These are phyloP conservation scores for Sturmia bella DNA, from an alignment of 2,888 invertebrate species.

Conservation along the genomic window DNA sequence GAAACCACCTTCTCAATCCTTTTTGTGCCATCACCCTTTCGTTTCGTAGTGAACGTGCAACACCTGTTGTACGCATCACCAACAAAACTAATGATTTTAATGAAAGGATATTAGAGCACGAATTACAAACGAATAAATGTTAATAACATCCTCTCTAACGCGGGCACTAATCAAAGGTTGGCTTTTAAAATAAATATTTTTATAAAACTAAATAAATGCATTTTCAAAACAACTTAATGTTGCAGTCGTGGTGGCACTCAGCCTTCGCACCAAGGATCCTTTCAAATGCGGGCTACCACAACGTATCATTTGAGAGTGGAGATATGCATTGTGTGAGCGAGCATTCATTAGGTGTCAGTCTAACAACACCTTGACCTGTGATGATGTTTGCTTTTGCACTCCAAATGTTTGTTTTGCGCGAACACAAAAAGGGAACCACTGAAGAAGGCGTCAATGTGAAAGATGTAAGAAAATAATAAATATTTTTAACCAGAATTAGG, in stretches of 20 bases:
- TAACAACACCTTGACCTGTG: constrained; percentile 52
- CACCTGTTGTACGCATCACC: constrained; percentile 65
- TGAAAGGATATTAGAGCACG: constrained; percentile 51
- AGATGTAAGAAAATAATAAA: constrained; percentile 45
- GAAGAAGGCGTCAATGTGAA: constrained; percentile 53
- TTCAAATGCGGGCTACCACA: constrained; percentile 40
- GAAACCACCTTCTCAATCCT: constrained; percentile 39
- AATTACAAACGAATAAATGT: constrained; percentile 39
- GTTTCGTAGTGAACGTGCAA: constrained; percentile 56
- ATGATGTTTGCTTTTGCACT: background rate
- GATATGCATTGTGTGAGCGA: background rate
- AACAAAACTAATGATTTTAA: constrained; percentile 49
- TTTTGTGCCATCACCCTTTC: constrained; percentile 23
- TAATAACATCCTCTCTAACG: constrained; percentile 44
- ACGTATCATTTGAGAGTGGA: background rate
- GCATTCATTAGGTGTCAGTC: constrained; percentile 46
- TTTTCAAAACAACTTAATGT: constrained; percentile 46
- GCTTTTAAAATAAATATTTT: constrained; percentile 28
- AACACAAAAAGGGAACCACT: constrained; percentile 1
- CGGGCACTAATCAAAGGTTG: constrained; percentile 30
- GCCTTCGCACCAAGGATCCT: background rate
- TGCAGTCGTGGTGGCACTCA: constrained; percentile 6
- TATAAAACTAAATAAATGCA: constrained; percentile 37
- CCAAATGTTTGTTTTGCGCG: constrained; percentile 1
- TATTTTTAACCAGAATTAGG: constrained; percentile 37